Conservation (phyloP, 2,113 vertebrate genomes). For the Clinocottus analis region DNA sequence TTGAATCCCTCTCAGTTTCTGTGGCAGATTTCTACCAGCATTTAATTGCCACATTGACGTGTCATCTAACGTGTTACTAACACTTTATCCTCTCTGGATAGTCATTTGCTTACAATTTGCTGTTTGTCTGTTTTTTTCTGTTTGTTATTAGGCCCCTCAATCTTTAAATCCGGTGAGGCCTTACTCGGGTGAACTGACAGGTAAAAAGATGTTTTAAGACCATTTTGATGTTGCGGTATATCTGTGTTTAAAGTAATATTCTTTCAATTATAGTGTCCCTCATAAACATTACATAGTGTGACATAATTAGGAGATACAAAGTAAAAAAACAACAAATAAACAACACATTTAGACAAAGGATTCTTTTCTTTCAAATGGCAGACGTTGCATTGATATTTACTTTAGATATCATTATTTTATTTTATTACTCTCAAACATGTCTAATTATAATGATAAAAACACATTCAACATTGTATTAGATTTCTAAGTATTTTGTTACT, state of each 20-base stretch:
- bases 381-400: not conserved
- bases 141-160: not conserved
- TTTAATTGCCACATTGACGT: not conserved
- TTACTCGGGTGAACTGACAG: not conserved
- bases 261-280: not conserved
- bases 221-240: not conserved
- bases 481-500: not conserved
- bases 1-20: not conserved
- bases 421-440: not conserved
- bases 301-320: not conserved
- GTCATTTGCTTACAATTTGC: not conserved
- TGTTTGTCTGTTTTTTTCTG: not conserved
- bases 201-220: conserved; percentile 17
- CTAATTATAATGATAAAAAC: not conserved
- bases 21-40: not conserved
- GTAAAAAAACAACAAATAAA: not conserved
- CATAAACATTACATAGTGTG: not conserved
- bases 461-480: not conserved
- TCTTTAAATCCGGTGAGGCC: not conserved
- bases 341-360: not conserved
- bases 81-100: not conserved
- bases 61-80: not conserved
- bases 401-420: not conserved
- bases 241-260: not conserved
- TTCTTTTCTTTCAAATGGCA: not conserved